A percentile compares a stretch with the other conserved stretches of the same genome.
These are phyloP conservation scores for Excalfactoria chinensis DNA, from an alignment of 2,113 vertebrate species.

Conservation along the genomic window DNA sequence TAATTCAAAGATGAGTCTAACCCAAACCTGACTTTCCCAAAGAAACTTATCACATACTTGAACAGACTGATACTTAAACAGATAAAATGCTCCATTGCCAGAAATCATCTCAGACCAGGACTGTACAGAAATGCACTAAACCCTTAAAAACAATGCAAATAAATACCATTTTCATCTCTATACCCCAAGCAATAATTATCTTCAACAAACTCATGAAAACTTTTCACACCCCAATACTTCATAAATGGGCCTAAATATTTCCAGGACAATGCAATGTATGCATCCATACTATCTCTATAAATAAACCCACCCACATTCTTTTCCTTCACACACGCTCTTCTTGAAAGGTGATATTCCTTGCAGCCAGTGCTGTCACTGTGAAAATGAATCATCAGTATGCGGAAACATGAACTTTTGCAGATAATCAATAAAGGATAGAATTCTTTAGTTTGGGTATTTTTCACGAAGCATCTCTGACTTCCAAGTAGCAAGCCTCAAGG, in stretches of 20 bases:
- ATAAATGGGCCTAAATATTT: neutral
- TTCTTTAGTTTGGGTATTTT: neutral
- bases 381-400: neutral
- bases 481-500: neutral
- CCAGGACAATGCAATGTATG: neutral
- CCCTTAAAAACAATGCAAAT: neutral
- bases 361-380: neutral
- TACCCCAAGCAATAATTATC: neutral
- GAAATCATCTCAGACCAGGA: neutral
- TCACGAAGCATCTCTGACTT: neutral
- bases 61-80: neutral
- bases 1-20: neutral
- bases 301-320: neutral
- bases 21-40: neutral
- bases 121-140: neutral
- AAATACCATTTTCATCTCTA: neutral
- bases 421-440: neutral
- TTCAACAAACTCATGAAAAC: neutral
- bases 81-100: neutral
- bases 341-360: neutral
- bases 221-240: neutral
- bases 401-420: neutral
- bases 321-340: neutral
- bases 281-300: neutral
- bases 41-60: neutral